Evolutionary conservation across 2,113 vertebrate genomes (phyloP).

Genomic region (Elephantulus edwardii): DNA sequence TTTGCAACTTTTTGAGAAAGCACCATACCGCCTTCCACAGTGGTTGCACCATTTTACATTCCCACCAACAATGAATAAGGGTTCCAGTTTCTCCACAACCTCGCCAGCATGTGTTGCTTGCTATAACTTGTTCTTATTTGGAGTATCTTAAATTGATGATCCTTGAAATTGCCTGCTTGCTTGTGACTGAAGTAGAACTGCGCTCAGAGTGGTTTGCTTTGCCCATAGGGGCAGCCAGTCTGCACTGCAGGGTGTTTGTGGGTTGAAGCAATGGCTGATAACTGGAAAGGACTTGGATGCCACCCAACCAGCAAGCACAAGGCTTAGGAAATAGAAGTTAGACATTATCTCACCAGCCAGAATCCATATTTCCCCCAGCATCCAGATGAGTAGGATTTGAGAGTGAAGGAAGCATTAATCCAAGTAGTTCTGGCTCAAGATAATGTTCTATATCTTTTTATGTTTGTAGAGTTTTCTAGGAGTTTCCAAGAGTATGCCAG

Average conservation of each 20-base stretch:
- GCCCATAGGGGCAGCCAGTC: not conserved
- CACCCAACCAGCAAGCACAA: not conserved
- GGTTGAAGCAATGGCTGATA: not conserved
- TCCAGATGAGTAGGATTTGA: not conserved
- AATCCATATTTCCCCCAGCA: not conserved
- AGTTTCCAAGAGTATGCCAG: not conserved
- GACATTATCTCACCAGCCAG: not conserved
- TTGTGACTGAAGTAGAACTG: slow-evolving; percentile 22
- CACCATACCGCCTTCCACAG: too few relatives aligned
- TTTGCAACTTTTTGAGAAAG: too few relatives aligned
- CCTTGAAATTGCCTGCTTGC: slow-evolving; percentile 44
- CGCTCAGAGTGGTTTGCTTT: slow-evolving; percentile 42
- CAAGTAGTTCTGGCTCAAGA: not conserved
- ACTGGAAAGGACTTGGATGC: not conserved
- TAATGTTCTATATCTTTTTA: not conserved
- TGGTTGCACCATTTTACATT: too few relatives aligned
- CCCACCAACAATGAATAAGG: too few relatives aligned
- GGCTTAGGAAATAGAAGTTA: slow-evolving; percentile 16
- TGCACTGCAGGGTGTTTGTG: not conserved
- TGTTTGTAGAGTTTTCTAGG: not conserved
- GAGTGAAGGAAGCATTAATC: not conserved
- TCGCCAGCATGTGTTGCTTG: too few relatives aligned
- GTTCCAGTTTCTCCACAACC: too few relatives aligned
- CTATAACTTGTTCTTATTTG: too few relatives aligned
- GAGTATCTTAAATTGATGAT: slow-evolving; percentile 26